These are phyloP conservation scores for Hydrotaea diabolus DNA, from an alignment of 2,888 invertebrate genomes.

Conservation along the genomic window DNA sequence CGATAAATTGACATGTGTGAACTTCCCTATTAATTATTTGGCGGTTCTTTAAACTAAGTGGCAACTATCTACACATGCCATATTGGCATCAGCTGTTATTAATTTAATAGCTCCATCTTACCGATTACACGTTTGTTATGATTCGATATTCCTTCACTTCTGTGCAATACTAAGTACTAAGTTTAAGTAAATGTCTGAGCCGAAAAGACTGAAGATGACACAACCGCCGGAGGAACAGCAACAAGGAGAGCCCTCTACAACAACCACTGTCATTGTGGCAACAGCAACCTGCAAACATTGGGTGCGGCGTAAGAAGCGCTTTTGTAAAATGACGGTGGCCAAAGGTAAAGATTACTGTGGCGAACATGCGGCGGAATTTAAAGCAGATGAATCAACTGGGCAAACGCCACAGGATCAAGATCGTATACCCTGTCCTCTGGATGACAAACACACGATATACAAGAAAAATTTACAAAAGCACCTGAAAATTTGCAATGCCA, in stretches of 20 bases:
- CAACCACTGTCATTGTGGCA: background rate
- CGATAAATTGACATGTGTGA: no score
- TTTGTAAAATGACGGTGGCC: constrained; percentile 88
- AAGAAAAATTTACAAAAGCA: constrained; percentile 86
- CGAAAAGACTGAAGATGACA: constrained; percentile 72
- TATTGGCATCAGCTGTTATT: no score
- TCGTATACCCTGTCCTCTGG: constrained; percentile 87
- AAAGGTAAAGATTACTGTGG: constrained; percentile 87
- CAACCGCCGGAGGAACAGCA: background rate
- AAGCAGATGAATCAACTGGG: background rate
- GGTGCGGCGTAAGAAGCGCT: constrained; percentile 87
- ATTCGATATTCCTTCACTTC: background rate
- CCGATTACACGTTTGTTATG: no score
- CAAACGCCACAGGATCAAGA: constrained; percentile 63
- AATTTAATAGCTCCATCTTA: no score
- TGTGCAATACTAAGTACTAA: constrained; percentile 14
- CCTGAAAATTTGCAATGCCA: constrained; percentile 87
- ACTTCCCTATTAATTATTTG: no score
- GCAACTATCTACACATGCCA: no score
- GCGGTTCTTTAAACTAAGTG: no score
- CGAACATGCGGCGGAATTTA: constrained; percentile 83
- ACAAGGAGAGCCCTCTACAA: no score
- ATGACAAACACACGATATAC: constrained; percentile 87
- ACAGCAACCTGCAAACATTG: constrained; percentile 83
- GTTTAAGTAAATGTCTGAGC: constrained; percentile 59